These are phyloP conservation scores for Myotis brandtii DNA, from an alignment of 2,113 vertebrate genomes.

Conservation along the genomic window DNA sequence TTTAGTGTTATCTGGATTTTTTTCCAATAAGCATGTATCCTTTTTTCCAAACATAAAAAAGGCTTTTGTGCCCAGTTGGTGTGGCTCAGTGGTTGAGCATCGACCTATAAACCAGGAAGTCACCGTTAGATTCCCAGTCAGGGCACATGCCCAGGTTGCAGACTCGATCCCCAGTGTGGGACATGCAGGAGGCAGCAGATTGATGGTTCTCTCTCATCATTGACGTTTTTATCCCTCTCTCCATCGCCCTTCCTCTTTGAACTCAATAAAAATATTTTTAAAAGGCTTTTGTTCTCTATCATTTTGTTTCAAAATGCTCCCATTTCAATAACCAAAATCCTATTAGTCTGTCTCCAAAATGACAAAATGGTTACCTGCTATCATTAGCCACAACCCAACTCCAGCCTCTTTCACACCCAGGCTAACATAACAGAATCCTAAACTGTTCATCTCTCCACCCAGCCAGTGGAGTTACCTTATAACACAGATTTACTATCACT, in stretches of 20 bases:
- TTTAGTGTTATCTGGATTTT: background rate
- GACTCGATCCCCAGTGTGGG: no score
- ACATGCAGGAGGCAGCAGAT: no score
- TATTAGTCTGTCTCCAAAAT: slow-evolving; percentile 19
- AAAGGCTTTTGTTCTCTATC: background rate
- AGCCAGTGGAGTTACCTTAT: background rate
- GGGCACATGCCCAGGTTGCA: no score
- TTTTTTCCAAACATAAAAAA: slow-evolving; percentile 12
- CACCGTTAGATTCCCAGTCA: no score
- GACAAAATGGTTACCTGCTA: background rate
- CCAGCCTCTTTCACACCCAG: background rate
- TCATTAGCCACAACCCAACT: background rate
- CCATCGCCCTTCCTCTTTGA: no score
- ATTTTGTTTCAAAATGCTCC: background rate
- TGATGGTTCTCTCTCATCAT: no score
- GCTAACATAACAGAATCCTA: background rate
- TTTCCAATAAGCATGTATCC: slow-evolving; percentile 20
- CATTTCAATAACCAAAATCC: slow-evolving; percentile 24
- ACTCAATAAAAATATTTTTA: no score
- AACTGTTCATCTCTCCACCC: background rate
- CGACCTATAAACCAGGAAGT: no score
- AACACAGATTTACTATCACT: slow-evolving; percentile 17
- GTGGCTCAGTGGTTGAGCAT: no score
- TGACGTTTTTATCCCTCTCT: no score
- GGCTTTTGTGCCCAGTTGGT: background rate